Base-by-base conservation (phyloP, 2,113 vertebrate species). In the Pagrus major region DNA sequence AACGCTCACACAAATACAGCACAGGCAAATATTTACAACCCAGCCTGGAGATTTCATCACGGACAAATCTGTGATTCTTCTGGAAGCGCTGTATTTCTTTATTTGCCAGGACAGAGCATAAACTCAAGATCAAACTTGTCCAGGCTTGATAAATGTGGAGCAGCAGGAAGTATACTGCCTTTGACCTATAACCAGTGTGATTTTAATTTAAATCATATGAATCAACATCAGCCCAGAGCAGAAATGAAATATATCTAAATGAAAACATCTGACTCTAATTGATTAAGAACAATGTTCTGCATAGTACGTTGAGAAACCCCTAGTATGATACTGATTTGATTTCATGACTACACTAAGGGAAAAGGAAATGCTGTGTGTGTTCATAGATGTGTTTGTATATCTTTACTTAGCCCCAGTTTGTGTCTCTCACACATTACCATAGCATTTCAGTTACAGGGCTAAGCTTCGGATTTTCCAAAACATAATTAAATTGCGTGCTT, bases 141-240 rank as follows among this genome's bases (percentile, higher is more conserved):
- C 7, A 5, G 63, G 54, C 74, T 76, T 88, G 90, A 91, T 91
- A 81, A 88, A 91, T 84, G 78, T 51, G 31, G 86, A 81, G 75
- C 65, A 59, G 85, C 85, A 92, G 91, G 85, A 91, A 93, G 92
- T 91, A 84, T 88, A 86, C 86, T 69, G 86, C 87, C 73, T 92
- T 91, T 92, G 93, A 94, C 89, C 89, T 87, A 93, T 92, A 93
- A 91, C 88, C 84, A 90, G 92, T 89, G 86, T 76, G 83, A 91
- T 92, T 91, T 93, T 94, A 94, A 95, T 95, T 93, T 90, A 94
- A 94, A 95, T 95, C 91, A 94, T 94, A 92, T 94, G 94, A 94
- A 94, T 92, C 91, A 87, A 93, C 75, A 88, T 92, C 88, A 90
- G 85, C 42, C 73, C 88, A 42, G 71, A 80, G 80, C 87, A 78